Evolutionary conservation across 2,113 vertebrate genomes (phyloP), one percentile per base, ranked within the genome.

Genomic region (Lophotis ruficrista): DNA sequence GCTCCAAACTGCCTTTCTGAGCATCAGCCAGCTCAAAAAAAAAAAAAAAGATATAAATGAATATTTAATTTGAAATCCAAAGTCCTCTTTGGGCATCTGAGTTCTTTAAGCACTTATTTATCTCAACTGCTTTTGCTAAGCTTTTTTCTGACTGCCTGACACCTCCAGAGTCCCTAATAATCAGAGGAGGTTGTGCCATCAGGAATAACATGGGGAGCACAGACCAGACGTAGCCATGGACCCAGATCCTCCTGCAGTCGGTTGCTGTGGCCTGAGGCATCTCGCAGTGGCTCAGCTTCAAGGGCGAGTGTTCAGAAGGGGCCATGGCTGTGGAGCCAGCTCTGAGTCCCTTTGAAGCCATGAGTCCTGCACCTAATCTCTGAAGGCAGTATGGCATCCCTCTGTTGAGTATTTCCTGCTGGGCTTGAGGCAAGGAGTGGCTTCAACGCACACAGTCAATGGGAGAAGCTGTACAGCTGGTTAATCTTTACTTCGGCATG

Each of bases 381-480:
- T 77, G 77, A 54, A 50, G 30, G 43, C 14, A 54, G 43, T 9
- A 6, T 14, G 19, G 17, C n/a, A 56, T 58, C 66, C 48, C 25
- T 30, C 53, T 83, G 4, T 13, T 38, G 12, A 28, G 14, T 62
- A 20, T 87, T 68, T 72, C 54, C 54, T 45, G 24, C 14, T 21
- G 72, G 45, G 24, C 45, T 61, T 35, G 56, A 60, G 90, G 13
- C 62, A 48, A 65, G 48, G 53, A 83, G 7, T 12, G 23, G 14
- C 20, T 81, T 65, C 21, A 33, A 2, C 0, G 0, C 33, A 7
- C 2, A 3, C 2, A 30, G 28, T n/a, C 6, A 1, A 7, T 61
- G 45, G 27, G 58, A 87, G 38, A 61, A 72, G 31, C n/a, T 64
- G 0, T 56, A 12, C 2, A 9, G 21, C 64, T 17, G 8, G 14